A percentile compares a stretch with the other conserved stretches of the same genome.
Evolutionary conservation across 2,888 invertebrate genomes (phyloP).

Genomic region (Dolomedes plantarius): DNA sequence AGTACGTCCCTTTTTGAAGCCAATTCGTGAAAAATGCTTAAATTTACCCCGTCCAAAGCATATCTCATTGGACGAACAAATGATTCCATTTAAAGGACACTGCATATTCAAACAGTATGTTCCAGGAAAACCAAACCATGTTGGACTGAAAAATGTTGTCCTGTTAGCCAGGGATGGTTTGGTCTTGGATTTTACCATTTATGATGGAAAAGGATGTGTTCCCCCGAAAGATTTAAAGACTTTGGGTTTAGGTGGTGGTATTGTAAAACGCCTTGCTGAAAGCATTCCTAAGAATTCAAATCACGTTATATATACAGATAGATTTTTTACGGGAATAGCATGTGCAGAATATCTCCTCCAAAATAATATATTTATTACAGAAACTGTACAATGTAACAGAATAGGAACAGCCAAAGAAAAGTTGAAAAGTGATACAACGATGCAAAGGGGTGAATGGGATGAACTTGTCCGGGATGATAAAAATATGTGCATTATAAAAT

Average conservation of each 20-base stretch:
- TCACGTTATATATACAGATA: not conserved
- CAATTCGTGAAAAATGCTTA: constrained; percentile 8
- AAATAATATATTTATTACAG: not conserved
- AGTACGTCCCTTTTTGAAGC: not conserved
- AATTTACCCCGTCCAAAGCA: constrained; percentile 8
- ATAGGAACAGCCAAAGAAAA: not conserved
- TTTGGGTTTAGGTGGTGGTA: too few relatives aligned
- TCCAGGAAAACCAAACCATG: constrained; percentile 31
- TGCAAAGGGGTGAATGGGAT: constrained; percentile 13
- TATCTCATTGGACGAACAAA: constrained; percentile 22
- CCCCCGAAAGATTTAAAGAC: too few relatives aligned
- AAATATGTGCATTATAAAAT: constrained; percentile 8
- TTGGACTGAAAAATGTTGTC: constrained; percentile 24
- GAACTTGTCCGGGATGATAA: not conserved
- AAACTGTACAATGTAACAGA: not conserved
- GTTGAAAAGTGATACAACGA: not conserved
- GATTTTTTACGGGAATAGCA: not conserved
- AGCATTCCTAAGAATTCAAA: not conserved
- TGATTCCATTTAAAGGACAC: constrained; percentile 20
- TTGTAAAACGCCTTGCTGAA: too few relatives aligned
- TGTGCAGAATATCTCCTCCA: not conserved
- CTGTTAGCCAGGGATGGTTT: constrained; percentile 65
- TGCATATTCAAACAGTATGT: constrained; percentile 15
- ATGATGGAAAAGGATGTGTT: too few relatives aligned
- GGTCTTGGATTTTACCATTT: constrained; percentile 73